Base-by-base conservation (phyloP, 2,888 invertebrate species). In the Ormyrus thymus region DNA sequence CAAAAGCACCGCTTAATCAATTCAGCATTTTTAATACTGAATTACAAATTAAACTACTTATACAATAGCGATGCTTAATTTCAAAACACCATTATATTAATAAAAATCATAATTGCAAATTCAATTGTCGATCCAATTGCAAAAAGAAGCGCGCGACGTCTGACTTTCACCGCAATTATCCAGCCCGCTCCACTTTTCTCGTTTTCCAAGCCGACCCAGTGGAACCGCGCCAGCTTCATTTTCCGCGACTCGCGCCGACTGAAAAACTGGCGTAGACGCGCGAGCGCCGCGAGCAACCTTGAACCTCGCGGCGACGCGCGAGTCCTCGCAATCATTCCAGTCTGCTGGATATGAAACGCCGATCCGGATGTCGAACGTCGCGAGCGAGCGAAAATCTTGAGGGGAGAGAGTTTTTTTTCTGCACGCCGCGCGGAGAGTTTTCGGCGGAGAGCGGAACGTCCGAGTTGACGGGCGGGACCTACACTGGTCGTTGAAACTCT, bases 321-420 rank as follows among this genome's bases (percentile, higher is more conserved):
- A 55, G 48, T 65, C 15, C 50, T 43, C 51, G 43, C 64, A 64
- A 73, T 73, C 64, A 64, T 73, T 73, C 64, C 64, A 73, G 64
- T 73, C 73, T 64, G 45, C 73, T 73, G 64, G 48, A 15, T 64
- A 46, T n/a, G 48, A 29, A 51, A 71, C 56, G 13, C 59, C 51
- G 50, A 48, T 29, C 50, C 50, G 71, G 71, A 71, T 71, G 61
- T 50, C 71, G 45, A 9, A 51, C 56, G 29, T 59, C 56, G 10
- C 15, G 2, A n/a, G 13, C 61, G 48, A 51, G n/a, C 61, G 10
- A 55, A 69, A 69, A 69, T 69, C 43, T 1, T 11, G 13, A 62
- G 45, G 11, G 6, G 29, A 5, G 45, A 7, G 43, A 45, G 43
- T 10, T 15, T n/a, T 59, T 59, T 51, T 51, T 51, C 11, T 55